Percentiles rank a stretch among this genome's conserved stretches.
These are phyloP conservation scores for Willisornis vidua DNA, from an alignment of 2,113 vertebrate species.

Conservation along the genomic window DNA sequence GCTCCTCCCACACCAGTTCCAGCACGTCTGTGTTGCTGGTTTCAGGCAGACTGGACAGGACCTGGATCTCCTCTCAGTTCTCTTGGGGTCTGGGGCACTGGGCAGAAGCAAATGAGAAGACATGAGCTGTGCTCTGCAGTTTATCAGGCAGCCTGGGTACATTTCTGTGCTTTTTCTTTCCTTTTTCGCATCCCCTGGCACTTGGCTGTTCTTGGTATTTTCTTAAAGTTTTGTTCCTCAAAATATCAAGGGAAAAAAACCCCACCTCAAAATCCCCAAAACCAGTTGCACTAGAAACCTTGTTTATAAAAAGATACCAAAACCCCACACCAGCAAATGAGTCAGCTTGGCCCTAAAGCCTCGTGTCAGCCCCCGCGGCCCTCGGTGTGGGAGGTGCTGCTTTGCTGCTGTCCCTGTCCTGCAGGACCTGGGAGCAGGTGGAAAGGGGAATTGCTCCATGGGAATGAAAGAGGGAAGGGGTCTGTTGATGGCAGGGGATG, in stretches of 20 bases:
- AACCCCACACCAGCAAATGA: not conserved
- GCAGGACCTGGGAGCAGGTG: no score
- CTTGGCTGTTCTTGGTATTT: constrained; percentile 41
- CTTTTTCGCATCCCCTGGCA: not conserved
- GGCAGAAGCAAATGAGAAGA: not conserved
- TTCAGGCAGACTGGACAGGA: not conserved
- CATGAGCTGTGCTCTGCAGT: not conserved
- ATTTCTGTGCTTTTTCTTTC: not conserved
- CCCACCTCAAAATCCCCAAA: constrained; percentile 17
- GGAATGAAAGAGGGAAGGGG: rapidly evolving
- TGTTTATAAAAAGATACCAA: not conserved
- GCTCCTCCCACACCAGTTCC: not conserved
- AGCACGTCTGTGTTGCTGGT: not conserved
- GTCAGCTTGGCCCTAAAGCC: not conserved
- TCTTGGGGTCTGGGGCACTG: not conserved
- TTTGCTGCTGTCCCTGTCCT: not conserved
- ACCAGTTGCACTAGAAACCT: constrained; percentile 1
- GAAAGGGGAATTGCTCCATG: not conserved
- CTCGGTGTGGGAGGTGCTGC: not conserved
- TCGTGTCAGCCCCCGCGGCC: rapidly evolving
- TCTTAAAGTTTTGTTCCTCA: constrained; percentile 52
- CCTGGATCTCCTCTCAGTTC: not conserved
- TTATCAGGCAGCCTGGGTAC: not conserved
- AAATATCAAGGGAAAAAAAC: not conserved
- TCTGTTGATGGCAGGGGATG: not conserved